Conservation (phyloP, 1,140 invertebrate genomes). For the Camponotus floridanus region DNA sequence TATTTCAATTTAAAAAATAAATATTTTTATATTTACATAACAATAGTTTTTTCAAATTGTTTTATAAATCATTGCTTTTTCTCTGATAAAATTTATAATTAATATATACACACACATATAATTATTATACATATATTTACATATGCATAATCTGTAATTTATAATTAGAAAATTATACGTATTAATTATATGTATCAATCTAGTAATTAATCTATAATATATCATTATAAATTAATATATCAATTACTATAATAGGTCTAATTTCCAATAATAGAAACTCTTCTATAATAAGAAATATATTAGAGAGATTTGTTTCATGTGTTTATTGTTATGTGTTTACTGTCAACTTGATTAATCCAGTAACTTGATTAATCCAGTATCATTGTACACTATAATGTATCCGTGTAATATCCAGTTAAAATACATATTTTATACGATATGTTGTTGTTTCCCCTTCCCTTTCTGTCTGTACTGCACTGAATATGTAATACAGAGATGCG, state of each 20-base stretch:
- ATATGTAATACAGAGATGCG: neutral
- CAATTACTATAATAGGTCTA: slow-evolving; percentile 19
- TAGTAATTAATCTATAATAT: slow-evolving; percentile 30
- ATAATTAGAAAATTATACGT: slow-evolving; percentile 23
- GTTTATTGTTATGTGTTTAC: neutral
- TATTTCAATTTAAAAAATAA: neutral
- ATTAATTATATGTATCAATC: slow-evolving; percentile 5
- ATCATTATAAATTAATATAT: slow-evolving; percentile 2
- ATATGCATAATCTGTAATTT: slow-evolving; percentile 42
- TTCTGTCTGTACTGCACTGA: neutral
- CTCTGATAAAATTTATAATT: slow-evolving; percentile 13
- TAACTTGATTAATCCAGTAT: neutral
- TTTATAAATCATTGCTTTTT: slow-evolving; percentile 16
- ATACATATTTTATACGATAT: slow-evolving; percentile 21
- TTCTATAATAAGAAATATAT: neutral
- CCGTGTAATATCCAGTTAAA: slow-evolving; percentile 13
- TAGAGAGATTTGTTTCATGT: neutral
- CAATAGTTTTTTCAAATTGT: neutral
- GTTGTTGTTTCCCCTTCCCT: neutral
- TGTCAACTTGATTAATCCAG: no score
- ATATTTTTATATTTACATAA: neutral
- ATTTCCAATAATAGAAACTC: neutral
- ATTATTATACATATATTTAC: slow-evolving; percentile 23
- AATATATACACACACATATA: neutral
- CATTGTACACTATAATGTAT: neutral